A percentile compares a stretch with the other conserved stretches of the same genome.
Evolutionary conservation across 1,140 invertebrate species (phyloP).

Genomic region (Cydia strobilella): DNA sequence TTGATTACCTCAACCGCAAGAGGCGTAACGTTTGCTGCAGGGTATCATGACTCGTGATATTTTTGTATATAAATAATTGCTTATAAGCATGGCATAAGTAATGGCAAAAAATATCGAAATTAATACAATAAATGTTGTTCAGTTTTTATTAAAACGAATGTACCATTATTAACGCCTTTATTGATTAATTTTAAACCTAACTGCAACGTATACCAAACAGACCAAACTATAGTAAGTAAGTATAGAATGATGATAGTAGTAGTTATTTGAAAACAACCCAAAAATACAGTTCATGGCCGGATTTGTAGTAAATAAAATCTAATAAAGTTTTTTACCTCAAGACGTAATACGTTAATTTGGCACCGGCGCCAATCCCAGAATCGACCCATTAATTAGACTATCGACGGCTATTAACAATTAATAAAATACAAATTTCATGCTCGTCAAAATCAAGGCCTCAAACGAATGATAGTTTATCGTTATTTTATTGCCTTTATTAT

Average conservation of each 20-base stretch:
- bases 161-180: too few species aligned
- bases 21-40: slow-evolving; percentile 35
- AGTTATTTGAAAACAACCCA: neutral
- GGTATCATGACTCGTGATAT: slow-evolving; percentile 39
- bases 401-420: slow-evolving; percentile 36
- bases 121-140: too few species aligned
- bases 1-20: slow-evolving; percentile 14
- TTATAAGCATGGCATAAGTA: too few species aligned
- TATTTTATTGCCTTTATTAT: slow-evolving; percentile 56
- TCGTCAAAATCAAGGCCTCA: slow-evolving; percentile 43
- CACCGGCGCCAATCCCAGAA: slow-evolving; percentile 22
- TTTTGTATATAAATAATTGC: neutral
- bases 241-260: too few species aligned
- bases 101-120: too few species aligned
- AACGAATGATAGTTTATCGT: slow-evolving; percentile 57
- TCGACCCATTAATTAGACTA: neutral
- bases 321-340: neutral
- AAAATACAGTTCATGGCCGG: neutral
- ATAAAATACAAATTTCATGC: slow-evolving; percentile 43
- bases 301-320: neutral
- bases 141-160: too few species aligned
- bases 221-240: too few species aligned
- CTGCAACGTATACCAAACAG: too few species aligned
- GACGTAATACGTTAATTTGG: neutral
- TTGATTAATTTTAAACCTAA: too few species aligned